phyloP scores from a whole-genome alignment of 2,797 vertebrate species.

The Lindbergichthys nudifrons region DNA sequence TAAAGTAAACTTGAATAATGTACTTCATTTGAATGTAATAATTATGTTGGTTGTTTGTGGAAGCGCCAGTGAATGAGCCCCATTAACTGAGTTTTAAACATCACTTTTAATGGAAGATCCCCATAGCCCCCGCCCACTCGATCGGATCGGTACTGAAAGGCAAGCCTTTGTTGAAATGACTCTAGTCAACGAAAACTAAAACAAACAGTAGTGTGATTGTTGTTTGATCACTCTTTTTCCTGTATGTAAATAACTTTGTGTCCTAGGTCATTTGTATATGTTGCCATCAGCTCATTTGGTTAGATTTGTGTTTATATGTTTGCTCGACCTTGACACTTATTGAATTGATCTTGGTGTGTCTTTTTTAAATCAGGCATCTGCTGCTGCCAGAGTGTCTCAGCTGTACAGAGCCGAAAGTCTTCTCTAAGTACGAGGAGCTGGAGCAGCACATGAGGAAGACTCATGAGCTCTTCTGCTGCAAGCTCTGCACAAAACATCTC shows the following conservation, averaged over 20 bases:
- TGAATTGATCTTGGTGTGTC: constrained; percentile 8
- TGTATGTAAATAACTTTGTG: neutral
- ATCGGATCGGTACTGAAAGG: no score
- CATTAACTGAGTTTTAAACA: no score
- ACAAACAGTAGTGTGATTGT: no score
- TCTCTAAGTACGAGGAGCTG: constrained; percentile 91
- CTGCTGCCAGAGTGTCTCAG: constrained; percentile 90
- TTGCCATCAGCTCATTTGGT: neutral
- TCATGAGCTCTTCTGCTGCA: constrained; percentile 97
- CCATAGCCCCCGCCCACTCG: no score
- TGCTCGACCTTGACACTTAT: neutral
- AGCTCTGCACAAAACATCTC: constrained; percentile 94
- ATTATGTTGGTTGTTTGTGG: no score
- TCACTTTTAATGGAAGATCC: no score
- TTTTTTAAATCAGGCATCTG: constrained; percentile 85
- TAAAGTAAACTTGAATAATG: no score
- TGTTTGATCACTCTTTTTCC: neutral
- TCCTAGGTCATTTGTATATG: neutral
- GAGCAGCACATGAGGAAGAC: constrained; percentile 98
- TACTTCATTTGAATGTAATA: no score
- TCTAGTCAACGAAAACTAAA: neutral
- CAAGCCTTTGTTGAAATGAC: no score
- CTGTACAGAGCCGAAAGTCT: constrained; percentile 90
- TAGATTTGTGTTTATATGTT: neutral
- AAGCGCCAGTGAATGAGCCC: no score